Conservation (phyloP, 2,797 vertebrate genomes). For the Momotus momota region DNA sequence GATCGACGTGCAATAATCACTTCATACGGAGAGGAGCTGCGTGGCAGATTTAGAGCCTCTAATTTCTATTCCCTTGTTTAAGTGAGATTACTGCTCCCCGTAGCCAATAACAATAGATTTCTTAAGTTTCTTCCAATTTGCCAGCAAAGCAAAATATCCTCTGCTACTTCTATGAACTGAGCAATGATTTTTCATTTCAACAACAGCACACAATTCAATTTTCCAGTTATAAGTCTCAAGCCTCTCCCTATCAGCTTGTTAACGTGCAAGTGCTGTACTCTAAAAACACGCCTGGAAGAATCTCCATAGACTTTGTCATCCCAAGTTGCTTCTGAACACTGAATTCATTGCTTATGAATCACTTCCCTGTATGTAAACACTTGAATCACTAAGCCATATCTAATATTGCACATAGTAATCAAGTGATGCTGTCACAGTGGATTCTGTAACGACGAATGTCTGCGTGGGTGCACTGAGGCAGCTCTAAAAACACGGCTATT, state of each 20-base stretch:
- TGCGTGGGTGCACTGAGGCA: background rate
- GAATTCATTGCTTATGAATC: constrained; percentile 32
- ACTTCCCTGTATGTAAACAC: constrained; percentile 50
- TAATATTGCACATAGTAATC: background rate
- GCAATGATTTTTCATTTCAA: constrained; percentile 46
- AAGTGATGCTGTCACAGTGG: background rate
- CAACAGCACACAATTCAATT: constrained; percentile 54
- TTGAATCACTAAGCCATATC: constrained; percentile 18
- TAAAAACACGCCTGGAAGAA: background rate
- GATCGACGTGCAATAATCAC: background rate
- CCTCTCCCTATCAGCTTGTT: constrained; percentile 42
- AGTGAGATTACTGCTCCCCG: constrained; percentile 7
- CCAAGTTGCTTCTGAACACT: background rate
- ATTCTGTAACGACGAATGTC: background rate
- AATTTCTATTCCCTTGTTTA: constrained; percentile 28
- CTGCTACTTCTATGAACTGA: constrained; percentile 20
- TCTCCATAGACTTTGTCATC: background rate
- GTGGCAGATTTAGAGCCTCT: background rate
- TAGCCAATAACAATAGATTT: constrained; percentile 10
- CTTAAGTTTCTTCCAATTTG: background rate
- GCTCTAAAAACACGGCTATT: background rate
- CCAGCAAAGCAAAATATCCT: constrained; percentile 33
- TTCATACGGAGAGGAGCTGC: background rate
- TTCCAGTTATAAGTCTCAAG: constrained; percentile 51
- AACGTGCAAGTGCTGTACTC: background rate